Percentiles rank a stretch among this genome's conserved stretches.
These are phyloP conservation scores for Cheirogaleus major DNA, from an alignment of 2,797 vertebrate genomes.

Conservation along the genomic window DNA sequence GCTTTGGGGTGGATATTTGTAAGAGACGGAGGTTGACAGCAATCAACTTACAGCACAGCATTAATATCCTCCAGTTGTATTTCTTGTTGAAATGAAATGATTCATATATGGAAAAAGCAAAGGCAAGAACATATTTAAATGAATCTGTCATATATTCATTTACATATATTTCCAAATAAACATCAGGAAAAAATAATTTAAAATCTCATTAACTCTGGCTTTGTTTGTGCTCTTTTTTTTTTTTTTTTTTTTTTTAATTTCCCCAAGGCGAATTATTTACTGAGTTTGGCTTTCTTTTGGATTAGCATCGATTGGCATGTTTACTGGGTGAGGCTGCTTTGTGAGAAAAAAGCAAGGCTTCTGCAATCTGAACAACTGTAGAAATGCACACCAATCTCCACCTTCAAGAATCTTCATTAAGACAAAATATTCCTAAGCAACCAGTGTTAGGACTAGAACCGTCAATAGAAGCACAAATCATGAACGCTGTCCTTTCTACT, in stretches of 20 bases:
- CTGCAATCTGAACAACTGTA: background rate
- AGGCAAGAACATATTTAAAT: background rate
- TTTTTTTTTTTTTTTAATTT: background rate
- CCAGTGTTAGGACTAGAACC: background rate
- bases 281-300: slow-evolving; percentile 20
- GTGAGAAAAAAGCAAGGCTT: background rate
- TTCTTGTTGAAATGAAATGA: background rate
- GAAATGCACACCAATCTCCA: background rate
- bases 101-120: slow-evolving; percentile 1
- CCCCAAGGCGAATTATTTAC: background rate
- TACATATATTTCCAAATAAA: slow-evolving; percentile 36
- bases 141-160: background rate
- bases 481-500: background rate
- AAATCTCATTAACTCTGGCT: slow-evolving; percentile 40
- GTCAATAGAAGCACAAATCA: background rate
- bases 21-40: background rate
- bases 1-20: background rate
- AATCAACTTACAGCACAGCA: background rate
- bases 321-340: background rate
- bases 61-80: background rate
- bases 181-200: background rate
- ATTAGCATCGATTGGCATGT: background rate
- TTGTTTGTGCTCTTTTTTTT: background rate
- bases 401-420: slow-evolving; percentile 35
- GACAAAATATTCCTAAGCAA: slow-evolving; percentile 60